Conservation (phyloP, 2,888 invertebrate genomes). For the Eumacrocentrus americanus region DNA sequence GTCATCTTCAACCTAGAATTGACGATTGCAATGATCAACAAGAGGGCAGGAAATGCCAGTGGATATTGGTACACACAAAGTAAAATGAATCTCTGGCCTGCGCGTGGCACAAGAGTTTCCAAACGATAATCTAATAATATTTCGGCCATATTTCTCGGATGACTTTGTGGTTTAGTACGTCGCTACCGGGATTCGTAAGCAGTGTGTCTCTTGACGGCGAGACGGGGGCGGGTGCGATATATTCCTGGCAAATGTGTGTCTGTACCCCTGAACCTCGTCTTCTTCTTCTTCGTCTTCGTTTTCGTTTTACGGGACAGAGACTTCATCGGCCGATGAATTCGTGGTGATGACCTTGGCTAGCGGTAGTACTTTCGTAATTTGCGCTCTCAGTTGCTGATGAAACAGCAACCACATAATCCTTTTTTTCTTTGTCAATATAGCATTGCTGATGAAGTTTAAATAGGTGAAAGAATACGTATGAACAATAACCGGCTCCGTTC, state of each 20-base stretch:
- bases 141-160: conserved; percentile 48
- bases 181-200: conserved; percentile 41
- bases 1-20: too few relatives aligned
- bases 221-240: conserved; percentile 41
- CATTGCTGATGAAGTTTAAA: too few relatives aligned
- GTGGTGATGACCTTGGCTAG: too few relatives aligned
- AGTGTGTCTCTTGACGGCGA: conserved; percentile 37
- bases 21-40: too few relatives aligned
- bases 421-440: too few relatives aligned
- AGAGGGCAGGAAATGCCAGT: too few relatives aligned
- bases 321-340: conserved; percentile 10
- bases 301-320: neutral
- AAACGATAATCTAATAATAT: conserved; percentile 50
- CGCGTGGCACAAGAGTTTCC: conserved; percentile 33
- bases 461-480: too few relatives aligned
- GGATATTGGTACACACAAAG: neutral
- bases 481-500: too few relatives aligned
- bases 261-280: conserved; percentile 26
- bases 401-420: too few relatives aligned
- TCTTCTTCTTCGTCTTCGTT: conserved; percentile 9
- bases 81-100: conserved; percentile 1
- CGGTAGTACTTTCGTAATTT: too few relatives aligned
- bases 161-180: conserved; percentile 41
- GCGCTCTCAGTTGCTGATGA: too few relatives aligned
- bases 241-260: conserved; percentile 43